A percentile compares a stretch with the other conserved stretches of the same genome.
Conservation (phyloP, 1,140 invertebrate species). For the Palaemon carinicauda region DNA sequence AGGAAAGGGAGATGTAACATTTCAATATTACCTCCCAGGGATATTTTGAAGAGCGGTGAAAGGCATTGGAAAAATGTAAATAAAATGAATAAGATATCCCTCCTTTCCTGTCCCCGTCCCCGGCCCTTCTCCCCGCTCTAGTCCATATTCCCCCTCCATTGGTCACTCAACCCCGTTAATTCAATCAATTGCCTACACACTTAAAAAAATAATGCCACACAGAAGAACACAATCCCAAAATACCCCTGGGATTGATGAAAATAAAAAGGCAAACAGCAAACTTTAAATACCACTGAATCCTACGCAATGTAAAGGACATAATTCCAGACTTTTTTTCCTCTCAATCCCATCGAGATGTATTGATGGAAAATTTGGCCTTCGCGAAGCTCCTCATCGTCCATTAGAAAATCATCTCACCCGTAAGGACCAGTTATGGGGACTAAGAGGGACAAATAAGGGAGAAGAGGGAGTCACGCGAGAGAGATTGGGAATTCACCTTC, state of each 20-base stretch:
- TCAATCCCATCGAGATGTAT: background rate
- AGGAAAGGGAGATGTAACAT: background rate
- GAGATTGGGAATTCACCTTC: no score
- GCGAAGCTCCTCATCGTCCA: background rate
- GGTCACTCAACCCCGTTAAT: background rate
- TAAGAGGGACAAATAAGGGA: background rate
- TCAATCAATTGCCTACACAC: background rate
- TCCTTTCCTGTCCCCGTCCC: background rate
- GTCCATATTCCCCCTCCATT: background rate
- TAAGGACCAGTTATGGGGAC: background rate
- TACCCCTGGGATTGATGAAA: no score
- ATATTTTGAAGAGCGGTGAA: slow-evolving; percentile 32
- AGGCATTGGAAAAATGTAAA: slow-evolving; percentile 41
- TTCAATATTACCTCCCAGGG: slow-evolving; percentile 22
- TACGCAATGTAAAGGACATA: no score
- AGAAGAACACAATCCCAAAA: no score
- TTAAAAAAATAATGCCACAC: background rate
- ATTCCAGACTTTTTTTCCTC: no score
- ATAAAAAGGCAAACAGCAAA: no score
- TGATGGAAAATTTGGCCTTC: background rate
- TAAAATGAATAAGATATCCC: slow-evolving; percentile 50
- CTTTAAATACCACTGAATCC: no score
- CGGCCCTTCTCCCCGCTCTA: background rate
- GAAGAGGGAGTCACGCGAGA: background rate
- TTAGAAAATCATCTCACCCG: slow-evolving; percentile 6